Evolutionary conservation across 2,888 invertebrate genomes (phyloP).

Genomic region (Stenurella melanura): DNA sequence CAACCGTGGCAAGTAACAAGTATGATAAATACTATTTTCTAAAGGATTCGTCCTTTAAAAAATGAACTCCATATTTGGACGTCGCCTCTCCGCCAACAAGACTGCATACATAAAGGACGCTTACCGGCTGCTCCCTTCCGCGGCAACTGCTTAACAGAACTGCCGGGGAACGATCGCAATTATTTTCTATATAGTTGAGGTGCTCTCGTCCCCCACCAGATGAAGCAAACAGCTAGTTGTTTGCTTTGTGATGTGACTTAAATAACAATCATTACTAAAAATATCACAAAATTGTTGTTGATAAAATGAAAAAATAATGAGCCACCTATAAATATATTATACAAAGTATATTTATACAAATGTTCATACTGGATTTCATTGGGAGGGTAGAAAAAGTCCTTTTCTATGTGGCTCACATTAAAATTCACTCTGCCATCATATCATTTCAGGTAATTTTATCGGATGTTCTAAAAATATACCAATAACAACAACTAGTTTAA

Average conservation of each 20-base stretch:
- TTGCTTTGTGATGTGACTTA: slow-evolving; percentile 75
- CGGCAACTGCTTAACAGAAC: slow-evolving; percentile 60
- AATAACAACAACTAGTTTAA: slow-evolving; percentile 73
- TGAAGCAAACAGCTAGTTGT: slow-evolving; percentile 68
- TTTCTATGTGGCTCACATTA: slow-evolving; percentile 67
- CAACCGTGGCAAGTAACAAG: no score
- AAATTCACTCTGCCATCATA: slow-evolving; percentile 70
- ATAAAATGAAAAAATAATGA: slow-evolving; percentile 76
- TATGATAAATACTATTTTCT: no score
- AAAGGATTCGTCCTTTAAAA: no score
- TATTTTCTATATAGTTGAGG: slow-evolving; percentile 21
- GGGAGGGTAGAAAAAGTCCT: slow-evolving; percentile 63
- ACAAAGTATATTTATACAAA: slow-evolving; percentile 66
- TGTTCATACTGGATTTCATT: slow-evolving; percentile 59
- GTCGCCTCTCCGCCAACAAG: no score
- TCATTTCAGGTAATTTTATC: slow-evolving; percentile 70
- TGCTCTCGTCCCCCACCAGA: slow-evolving; percentile 60
- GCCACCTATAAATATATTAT: slow-evolving; percentile 70
- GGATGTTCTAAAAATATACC: slow-evolving; percentile 72
- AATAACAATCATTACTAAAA: slow-evolving; percentile 77
- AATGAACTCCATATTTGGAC: no score
- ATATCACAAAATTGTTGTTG: slow-evolving; percentile 77
- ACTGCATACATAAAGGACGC: slow-evolving; percentile 19
- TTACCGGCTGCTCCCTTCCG: slow-evolving; percentile 39
- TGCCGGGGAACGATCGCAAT: slow-evolving; percentile 57